Base-by-base conservation (phyloP, 1,140 invertebrate genomes). In the Augochlora pura region DNA sequence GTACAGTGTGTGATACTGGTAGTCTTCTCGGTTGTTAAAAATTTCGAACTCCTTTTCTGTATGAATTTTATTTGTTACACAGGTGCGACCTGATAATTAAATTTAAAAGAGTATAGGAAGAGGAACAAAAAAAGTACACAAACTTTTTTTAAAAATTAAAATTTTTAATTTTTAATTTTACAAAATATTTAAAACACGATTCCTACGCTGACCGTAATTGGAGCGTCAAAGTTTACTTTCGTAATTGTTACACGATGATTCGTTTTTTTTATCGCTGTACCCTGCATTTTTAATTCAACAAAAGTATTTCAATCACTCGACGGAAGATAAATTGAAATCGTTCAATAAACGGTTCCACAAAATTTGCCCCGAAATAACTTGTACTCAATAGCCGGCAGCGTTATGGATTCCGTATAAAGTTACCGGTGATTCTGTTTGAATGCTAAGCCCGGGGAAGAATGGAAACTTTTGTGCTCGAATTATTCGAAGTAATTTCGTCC, bases 11-110 rank as follows among this genome's bases (percentile, higher is more conserved):
- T 66, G 64, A 54, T 25, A 63, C 46, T 18, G 12, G 49, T 23
- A 21, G 39, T 68, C 9, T 18, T 60, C 63, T 84, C 32, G 67
- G 64, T 69, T 82, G 70, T 84, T 84, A 85, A 85, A 84, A 84
- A 84, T 79, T 84, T 85, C 74, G 54, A 38, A 54, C 69, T 77
- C 71, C 66, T 54, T 49, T 63, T 66, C 65, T 73, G 63, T 63
- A 25, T 42, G 5, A 27, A n/a, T 12, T 27, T 32, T 32, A 32
- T 32, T 32, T 32, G 32, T 32, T 32, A 32, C 32, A 32, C 4
- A 32, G 32, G 32, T 32, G 32, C 32, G 32, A 32, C 1, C 32
- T 32, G 1, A 32, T 1, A 32, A 32, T 32, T 32, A 32, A 32
- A 32, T 32, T 32, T 32, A 32, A 32, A 32, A 32, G 32, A 4